Conservation (phyloP, 2,113 vertebrate species). For the Hydropotes inermis region DNA sequence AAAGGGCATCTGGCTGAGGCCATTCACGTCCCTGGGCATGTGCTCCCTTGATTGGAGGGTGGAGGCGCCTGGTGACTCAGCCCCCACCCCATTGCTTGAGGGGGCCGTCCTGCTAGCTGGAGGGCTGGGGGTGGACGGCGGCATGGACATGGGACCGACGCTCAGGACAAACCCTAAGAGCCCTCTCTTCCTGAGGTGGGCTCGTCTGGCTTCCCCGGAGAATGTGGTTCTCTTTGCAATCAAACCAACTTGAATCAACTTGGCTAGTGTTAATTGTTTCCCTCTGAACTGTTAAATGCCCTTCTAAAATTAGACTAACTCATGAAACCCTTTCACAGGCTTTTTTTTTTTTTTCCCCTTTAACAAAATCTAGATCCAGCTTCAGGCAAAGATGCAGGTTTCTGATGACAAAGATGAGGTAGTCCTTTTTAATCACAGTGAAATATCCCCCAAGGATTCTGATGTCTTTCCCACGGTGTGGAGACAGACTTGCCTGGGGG, state of each 20-base stretch:
- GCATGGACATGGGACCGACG: neutral
- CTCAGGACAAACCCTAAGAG: neutral
- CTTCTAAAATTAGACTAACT: conserved; percentile 38
- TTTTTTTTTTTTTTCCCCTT: neutral
- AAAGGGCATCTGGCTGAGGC: neutral
- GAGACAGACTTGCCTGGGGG: neutral
- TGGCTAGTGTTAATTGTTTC: conserved; percentile 22
- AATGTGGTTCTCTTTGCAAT: conserved; percentile 8
- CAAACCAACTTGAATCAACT: conserved; percentile 39
- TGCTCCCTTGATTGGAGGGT: neutral
- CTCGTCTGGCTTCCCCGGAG: neutral
- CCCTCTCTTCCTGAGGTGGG: neutral
- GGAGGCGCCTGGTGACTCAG: neutral
- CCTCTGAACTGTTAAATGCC: conserved; percentile 24
- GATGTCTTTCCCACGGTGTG: neutral
- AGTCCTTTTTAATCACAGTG: neutral
- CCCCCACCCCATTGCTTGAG: no score
- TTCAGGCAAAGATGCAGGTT: neutral
- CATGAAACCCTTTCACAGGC: neutral
- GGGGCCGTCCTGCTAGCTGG: neutral
- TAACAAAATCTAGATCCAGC: neutral
- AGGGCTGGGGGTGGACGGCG: neutral
- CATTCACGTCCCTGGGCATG: neutral
- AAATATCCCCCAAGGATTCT: neutral
- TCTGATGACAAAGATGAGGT: neutral